phyloP scores from a whole-genome alignment of 2,888 invertebrate species.

The Rhyacophila evoluta region DNA sequence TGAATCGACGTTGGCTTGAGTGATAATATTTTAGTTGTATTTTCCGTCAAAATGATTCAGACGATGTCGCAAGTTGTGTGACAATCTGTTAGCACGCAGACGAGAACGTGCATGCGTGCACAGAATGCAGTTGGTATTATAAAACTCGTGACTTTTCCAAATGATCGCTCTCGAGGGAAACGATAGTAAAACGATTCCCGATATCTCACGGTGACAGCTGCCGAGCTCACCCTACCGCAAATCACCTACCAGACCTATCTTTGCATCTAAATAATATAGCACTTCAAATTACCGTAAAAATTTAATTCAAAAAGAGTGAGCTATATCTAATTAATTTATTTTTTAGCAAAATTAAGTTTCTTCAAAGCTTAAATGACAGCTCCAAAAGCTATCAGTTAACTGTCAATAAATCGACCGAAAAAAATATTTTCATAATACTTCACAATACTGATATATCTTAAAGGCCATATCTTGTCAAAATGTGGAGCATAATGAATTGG shows the following conservation, averaged over 20 bases:
- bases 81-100: background rate
- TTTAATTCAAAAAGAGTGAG: background rate
- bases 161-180: conserved; percentile 14
- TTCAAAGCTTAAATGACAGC: too few species aligned
- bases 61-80: background rate
- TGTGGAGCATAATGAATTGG: too few species aligned
- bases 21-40: background rate
- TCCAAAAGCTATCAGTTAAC: too few species aligned
- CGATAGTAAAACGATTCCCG: conserved; percentile 14
- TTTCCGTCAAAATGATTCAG: background rate
- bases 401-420: too few species aligned
- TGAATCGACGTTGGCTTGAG: too few species aligned
- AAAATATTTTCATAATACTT: too few species aligned
- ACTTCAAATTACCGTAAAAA: background rate
- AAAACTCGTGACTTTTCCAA: conserved; percentile 24
- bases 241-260: background rate
- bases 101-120: conserved; percentile 11
- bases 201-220: conserved; percentile 17
- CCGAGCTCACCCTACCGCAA: conserved; percentile 10
- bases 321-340: too few species aligned
- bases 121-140: conserved; percentile 22
- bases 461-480: too few species aligned
- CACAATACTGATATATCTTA: too few species aligned
- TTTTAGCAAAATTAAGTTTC: too few species aligned
- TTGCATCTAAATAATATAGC: background rate